These are phyloP conservation scores for Grapholita molesta DNA, from an alignment of 1,140 invertebrate species.

Conservation along the genomic window DNA sequence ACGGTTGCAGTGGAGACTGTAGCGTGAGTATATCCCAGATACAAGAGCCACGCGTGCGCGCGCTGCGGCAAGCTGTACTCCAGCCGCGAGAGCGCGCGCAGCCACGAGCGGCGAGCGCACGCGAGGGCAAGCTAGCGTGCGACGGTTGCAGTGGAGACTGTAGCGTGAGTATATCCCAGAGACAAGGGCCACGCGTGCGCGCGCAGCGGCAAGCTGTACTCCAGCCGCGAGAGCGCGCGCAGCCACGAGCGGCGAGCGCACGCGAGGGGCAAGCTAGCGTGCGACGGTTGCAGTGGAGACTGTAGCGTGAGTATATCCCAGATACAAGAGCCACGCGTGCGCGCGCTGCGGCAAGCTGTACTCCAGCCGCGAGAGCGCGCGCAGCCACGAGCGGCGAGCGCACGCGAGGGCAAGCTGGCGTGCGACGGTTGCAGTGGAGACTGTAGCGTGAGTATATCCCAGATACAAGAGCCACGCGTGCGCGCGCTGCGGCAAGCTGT, in stretches of 20 bases:
- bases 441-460: too few species aligned
- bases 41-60: slow-evolving; percentile 25
- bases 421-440: background rate
- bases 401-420: slow-evolving; percentile 18
- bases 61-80: slow-evolving; percentile 32
- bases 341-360: slow-evolving; percentile 29
- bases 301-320: too few species aligned
- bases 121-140: background rate
- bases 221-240: slow-evolving; percentile 32
- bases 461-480: slow-evolving; percentile 28
- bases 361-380: slow-evolving; percentile 32
- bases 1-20: slow-evolving; percentile 6
- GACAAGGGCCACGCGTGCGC: slow-evolving; percentile 26
- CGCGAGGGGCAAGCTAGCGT: background rate
- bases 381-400: slow-evolving; percentile 30
- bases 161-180: too few species aligned
- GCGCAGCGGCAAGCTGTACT: slow-evolving; percentile 30
- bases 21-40: too few species aligned
- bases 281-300: background rate
- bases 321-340: slow-evolving; percentile 27
- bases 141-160: slow-evolving; percentile 4
- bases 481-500: slow-evolving; percentile 26
- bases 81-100: slow-evolving; percentile 31
- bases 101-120: slow-evolving; percentile 34
- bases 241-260: slow-evolving; percentile 34